Evolutionary conservation across 1,140 invertebrate species (phyloP).

Genomic region (Bombus difficillimus): DNA sequence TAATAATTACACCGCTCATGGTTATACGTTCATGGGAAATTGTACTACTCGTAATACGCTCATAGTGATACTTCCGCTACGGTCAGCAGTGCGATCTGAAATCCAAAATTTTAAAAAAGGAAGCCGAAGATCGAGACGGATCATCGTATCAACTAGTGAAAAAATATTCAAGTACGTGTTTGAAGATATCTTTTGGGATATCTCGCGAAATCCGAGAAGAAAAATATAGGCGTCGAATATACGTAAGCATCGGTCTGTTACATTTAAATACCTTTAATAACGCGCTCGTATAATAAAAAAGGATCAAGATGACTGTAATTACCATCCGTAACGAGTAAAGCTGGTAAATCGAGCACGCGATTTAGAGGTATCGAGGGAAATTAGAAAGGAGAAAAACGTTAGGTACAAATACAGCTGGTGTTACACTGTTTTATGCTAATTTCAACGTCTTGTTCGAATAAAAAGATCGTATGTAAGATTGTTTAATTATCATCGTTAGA

Average conservation of each 20-base stretch:
- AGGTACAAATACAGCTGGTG: neutral
- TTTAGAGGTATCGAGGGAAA: neutral
- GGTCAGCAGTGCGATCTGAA: too few relatives aligned
- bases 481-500: neutral
- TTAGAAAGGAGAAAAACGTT: neutral
- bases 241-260: neutral
- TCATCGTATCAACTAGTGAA: neutral
- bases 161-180: neutral
- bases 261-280: neutral
- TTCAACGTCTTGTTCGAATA: neutral
- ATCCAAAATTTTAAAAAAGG: neutral
- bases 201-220: neutral
- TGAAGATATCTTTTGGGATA: neutral
- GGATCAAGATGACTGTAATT: neutral
- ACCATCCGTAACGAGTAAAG: neutral
- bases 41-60: too few relatives aligned
- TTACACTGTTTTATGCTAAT: neutral
- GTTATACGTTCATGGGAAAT: too few relatives aligned
- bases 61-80: too few relatives aligned
- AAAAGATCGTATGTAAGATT: neutral
- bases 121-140: neutral
- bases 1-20: too few relatives aligned
- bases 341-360: neutral
- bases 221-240: neutral
- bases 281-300: neutral